Evolutionary conservation across 2,888 invertebrate genomes (phyloP), one percentile per base, ranked within the genome.

Genomic region (Elegia similella): DNA sequence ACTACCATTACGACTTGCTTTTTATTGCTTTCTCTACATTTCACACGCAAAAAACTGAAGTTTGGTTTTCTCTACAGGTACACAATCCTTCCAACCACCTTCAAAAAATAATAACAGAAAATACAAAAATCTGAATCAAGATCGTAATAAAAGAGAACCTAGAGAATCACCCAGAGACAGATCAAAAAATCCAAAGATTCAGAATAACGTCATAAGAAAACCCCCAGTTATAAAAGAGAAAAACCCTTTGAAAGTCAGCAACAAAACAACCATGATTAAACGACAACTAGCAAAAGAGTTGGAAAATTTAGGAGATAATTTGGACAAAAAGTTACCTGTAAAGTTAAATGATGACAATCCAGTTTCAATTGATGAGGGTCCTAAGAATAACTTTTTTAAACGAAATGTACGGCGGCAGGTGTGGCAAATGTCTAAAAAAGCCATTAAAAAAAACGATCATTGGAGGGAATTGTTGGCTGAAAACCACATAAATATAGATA

Each of bases 371-470:
- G 0, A 6, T 12, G 16, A 34, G 16, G 10, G 13, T 17, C 23
- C 13, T 13, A 42, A 43, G 52, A 50, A 6, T 61, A 57, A 55
- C 53, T 57, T 57, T 58, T 58, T 53, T 29, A 55, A 42, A 46
- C 57, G 16, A 38, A 69, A 63, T 54, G 15, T 78, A 12, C 68
- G 72, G 55, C 67, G 68, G 61, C 65, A 68, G 29, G 57, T 76
- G 12, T 79, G 77, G 78, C 59, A 66, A 34, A 63, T 65, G 63
- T 68, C 74, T 10, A 79, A 78, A 56, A 63, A 55, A 42, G 59
- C 66, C 8, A 67, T 77, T n/a, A 8, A 38, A 7, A 53, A 15
- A 53, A 53, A 53, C 15, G 17, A 38, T 13, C 13, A 15, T 13
- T 74, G 67, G 70, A 66, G 53, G 55, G 48, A 61, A 38, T 58